Evolutionary conservation across 2,888 invertebrate species (phyloP), one percentile per base, ranked within the genome.

Genomic region (Agrilus cyanescens): DNA sequence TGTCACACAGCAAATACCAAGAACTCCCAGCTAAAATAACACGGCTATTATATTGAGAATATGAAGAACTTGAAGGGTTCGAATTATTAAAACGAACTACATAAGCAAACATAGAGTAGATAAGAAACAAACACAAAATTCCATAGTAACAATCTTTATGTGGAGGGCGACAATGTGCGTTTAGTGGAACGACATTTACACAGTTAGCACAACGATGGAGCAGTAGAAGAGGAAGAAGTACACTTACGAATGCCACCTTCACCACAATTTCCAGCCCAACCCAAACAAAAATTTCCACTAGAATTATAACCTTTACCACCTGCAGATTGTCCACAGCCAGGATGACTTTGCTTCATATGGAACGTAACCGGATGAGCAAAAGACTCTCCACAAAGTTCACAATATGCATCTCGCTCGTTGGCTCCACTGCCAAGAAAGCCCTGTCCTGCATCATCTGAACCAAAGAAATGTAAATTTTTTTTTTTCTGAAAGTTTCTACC

Each of bases 1-100:
- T 73, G 59, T 93, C 90, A 67, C 97, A 97, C 61, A 90, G 80
- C 20, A 95, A 74, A 65, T 95, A 96, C 88, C 93, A 93, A 12
- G 88, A 81, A 48, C 82, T 82, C 33, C 75, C 76, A 37, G 70
- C 74, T 71, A 58, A 32, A 44, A 25, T n/a, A 39, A 32, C 18
- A 25, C 32, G 1, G 70, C 70, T 53, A 70, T 70, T 5, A 56
- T 55, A 10, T 12, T 54, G 12, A n/a, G n/a, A 18, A 31, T n/a
- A n/a, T 33, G 4, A 29, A 40, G 13, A 4, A n/a, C n/a, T 10
- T 32, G 10, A 33, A 33, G n/a, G n/a, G 13, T 15, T 13, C 15
- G 7, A 33, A 33, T 33, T 33, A 15, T 25, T 10, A 10, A 25
- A 25, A 10, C 10, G 4, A 25, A 25, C 25, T 25, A 25, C 10